Percentiles rank a stretch among this genome's conserved stretches.
Conservation (phyloP, 1,140 invertebrate genomes). For the Zaprionus tsacasi region DNA sequence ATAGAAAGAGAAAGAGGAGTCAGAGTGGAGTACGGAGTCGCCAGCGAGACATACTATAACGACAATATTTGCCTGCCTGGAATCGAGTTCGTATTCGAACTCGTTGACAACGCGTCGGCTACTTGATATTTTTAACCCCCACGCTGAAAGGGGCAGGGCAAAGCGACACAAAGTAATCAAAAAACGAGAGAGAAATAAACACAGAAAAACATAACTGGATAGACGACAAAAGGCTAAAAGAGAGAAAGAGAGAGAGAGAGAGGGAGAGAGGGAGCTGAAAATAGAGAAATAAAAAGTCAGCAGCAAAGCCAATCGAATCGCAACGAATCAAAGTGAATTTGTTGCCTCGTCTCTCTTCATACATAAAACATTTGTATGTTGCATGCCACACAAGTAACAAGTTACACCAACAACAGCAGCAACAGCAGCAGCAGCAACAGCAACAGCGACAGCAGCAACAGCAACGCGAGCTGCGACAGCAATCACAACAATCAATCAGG, state of each 20-base stretch:
- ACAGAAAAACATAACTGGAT: slow-evolving; percentile 26
- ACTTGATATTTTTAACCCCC: slow-evolving; percentile 24
- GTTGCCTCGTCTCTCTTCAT: neutral
- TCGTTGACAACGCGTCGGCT: slow-evolving; percentile 21
- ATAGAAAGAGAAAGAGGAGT: neutral
- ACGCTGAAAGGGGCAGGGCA: neutral
- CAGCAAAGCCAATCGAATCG: slow-evolving; percentile 9
- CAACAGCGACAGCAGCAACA: neutral
- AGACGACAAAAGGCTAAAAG: slow-evolving; percentile 13
- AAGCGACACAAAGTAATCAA: slow-evolving; percentile 48
- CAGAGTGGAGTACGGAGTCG: too few relatives aligned
- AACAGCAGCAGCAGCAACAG: slow-evolving; percentile 17
- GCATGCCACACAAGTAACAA: slow-evolving; percentile 16
- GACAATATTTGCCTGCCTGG: slow-evolving; percentile 45
- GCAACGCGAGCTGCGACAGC: neutral
- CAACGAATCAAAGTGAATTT: neutral
- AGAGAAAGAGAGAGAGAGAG: neutral
- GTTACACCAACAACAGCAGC: neutral
- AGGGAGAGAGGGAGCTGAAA: neutral
- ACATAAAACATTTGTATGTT: slow-evolving; percentile 27
- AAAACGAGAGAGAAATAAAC: neutral
- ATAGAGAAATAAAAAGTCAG: neutral
- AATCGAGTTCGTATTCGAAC: slow-evolving; percentile 16
- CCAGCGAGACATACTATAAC: slow-evolving; percentile 23
- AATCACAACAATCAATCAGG: slow-evolving; percentile 41